These are phyloP conservation scores for Sparidentex hasta DNA, from an alignment of 2,797 vertebrate species.

Conservation along the genomic window DNA sequence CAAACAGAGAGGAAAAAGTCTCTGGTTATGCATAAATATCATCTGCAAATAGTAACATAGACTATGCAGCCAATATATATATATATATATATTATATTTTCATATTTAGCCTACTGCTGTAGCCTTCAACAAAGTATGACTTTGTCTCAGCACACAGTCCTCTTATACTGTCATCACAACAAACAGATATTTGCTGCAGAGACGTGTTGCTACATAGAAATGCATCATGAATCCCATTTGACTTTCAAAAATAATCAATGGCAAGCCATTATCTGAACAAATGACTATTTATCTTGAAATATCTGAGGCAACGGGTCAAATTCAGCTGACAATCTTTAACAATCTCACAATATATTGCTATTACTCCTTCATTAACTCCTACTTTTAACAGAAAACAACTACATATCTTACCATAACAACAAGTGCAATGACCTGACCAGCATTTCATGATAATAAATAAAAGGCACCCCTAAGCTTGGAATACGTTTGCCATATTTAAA, in stretches of 20 bases:
- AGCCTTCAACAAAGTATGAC: constrained; percentile 25
- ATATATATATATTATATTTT: constrained; percentile 12
- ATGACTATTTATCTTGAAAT: neutral
- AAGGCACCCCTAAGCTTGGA: constrained; percentile 14
- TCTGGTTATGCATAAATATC: constrained; percentile 41
- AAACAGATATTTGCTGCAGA: constrained; percentile 23
- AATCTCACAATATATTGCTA: neutral
- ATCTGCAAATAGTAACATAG: constrained; percentile 7
- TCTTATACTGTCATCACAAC: constrained; percentile 7
- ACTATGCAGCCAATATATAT: constrained; percentile 3
- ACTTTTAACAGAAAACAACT: constrained; percentile 21
- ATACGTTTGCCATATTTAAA: constrained; percentile 46
- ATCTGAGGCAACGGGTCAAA: neutral
- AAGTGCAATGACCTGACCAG: constrained; percentile 14
- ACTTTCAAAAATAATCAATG: neutral
- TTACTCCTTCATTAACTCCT: neutral
- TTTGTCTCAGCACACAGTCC: constrained; percentile 8
- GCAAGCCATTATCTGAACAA: neutral
- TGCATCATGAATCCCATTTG: constrained; percentile 17
- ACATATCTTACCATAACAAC: constrained; percentile 17
- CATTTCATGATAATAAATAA: constrained; percentile 21
- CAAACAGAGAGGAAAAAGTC: constrained; percentile 12
- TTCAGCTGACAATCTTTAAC: neutral
- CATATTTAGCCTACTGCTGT: neutral
- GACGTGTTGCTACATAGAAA: neutral